Evolutionary conservation across 1,140 invertebrate genomes (phyloP).

Genomic region (Calephelis nemesis): DNA sequence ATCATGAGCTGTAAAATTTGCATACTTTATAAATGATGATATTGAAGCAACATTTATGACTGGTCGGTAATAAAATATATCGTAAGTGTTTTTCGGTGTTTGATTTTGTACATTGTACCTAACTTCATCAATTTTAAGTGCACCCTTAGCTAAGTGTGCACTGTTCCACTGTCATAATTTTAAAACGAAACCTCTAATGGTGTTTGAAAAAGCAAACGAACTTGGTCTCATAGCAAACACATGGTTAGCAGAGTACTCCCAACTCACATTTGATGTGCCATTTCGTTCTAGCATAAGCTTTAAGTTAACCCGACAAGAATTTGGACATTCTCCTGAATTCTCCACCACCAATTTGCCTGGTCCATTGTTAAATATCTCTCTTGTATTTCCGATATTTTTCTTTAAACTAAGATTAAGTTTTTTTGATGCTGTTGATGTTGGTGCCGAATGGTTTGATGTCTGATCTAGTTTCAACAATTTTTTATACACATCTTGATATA

Average conservation of each 20-base stretch:
- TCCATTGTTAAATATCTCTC: constrained; percentile 78
- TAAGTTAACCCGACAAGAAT: constrained; percentile 81
- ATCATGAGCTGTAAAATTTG: constrained; percentile 73
- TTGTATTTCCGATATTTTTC: constrained; percentile 77
- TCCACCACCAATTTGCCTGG: constrained; percentile 81
- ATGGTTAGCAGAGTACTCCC: constrained; percentile 80
- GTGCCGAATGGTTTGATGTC: constrained; percentile 63
- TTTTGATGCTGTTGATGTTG: constrained; percentile 46
- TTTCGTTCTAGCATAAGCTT: constrained; percentile 80
- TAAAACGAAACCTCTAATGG: constrained; percentile 85
- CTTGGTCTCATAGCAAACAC: constrained; percentile 85
- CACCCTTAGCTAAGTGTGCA: constrained; percentile 70
- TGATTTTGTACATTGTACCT: constrained; percentile 67
- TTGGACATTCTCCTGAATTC: constrained; percentile 84
- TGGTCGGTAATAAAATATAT: constrained; percentile 65
- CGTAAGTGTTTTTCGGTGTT: constrained; percentile 65
- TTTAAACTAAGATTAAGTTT: constrained; percentile 73
- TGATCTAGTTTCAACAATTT: constrained; percentile 61
- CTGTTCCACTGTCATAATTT: constrained; percentile 89
- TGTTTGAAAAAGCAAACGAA: constrained; percentile 81
- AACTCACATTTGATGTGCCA: constrained; percentile 76
- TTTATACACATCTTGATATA: constrained; percentile 45
- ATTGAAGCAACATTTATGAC: constrained; percentile 61
- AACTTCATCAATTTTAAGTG: constrained; percentile 71
- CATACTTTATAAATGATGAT: constrained; percentile 67